Evolutionary conservation across 2,888 invertebrate species (phyloP), one percentile per base, ranked within the genome.

Genomic region (Perizoma flavofasciatum): DNA sequence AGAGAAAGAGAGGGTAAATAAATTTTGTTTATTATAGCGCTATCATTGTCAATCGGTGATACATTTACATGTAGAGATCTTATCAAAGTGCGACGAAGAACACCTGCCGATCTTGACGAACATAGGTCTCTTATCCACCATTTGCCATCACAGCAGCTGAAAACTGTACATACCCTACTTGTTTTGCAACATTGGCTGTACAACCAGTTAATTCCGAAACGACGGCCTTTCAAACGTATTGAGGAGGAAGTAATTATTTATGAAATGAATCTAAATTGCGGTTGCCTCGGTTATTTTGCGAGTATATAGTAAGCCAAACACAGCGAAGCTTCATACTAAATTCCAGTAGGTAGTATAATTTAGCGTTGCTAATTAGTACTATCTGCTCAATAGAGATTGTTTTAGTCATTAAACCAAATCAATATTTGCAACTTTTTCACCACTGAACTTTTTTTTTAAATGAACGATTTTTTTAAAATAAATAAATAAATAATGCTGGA

Each of bases 251-350:
- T 52, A 34, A 51, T 43, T 48, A 52, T 55, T 52, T 61, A 49
- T 22, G 39, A 50, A 53, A 56, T 46, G 34, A 61, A 56, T 55
- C 35, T 57, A n/a, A 58, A 44, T 58, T 58, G 44, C 32, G 44
- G 34, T 54, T 54, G 52, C 22, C 32, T 22, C 8, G 9, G 6
- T 33, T n/a, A 7, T 39, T 49, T 49, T 49, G 40, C 37, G 37
- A 37, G 5, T 6, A 7, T 7, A 6, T 5, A 37, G 37, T 37
- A 6, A 7, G 7, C 37, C 1, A 22, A 22, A 22, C 22, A 22
- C 22, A 22, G 22, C 22, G 22, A 22, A 22, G 22, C 22, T 22
- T 22, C 3, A 22, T 22, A 22, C 22, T 22, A 22, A 22, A 22
- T 22, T 22, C 22, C 22, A 22, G 22, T 22, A 22, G 22, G 22